Evolutionary conservation across 2,888 invertebrate species (phyloP), one percentile per base, ranked within the genome.

Genomic region (Parnassius apollo): DNA sequence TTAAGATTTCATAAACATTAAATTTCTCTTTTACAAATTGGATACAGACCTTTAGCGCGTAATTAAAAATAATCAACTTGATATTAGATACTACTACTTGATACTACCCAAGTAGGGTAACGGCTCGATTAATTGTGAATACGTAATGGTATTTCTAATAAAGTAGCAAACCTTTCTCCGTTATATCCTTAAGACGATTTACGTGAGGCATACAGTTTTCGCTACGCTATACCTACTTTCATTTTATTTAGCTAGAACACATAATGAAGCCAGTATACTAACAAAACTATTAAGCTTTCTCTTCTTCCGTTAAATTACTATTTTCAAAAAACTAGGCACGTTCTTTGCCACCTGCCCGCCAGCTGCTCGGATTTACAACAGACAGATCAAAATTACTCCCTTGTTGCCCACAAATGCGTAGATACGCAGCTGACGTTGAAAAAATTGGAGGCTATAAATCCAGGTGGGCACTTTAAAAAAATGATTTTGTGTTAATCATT

Each of bases 341-440:
- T 76, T 77, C 82, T 77, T 65, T 52, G 65, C 75, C 90, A 89
- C 88, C 89, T 89, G 90, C 82, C 77, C 66, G 77, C 78, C 89
- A 89, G 88, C 86, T 91, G 90, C 76, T 71, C 73, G 75, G 80
- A 82, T 82, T 81, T 79, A 83, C 77, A 85, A 80, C 80, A 75
- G 82, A 77, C 83, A 76, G 76, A 78, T 78, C 82, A 82, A 83
- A 86, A 87, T 86, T 69, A 80, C 78, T 76, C 83, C 80, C 82
- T 72, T 69, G 76, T 77, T 69, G 75, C 77, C 73, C 67, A 74
- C 71, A 73, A 78, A 76, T 69, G 69, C 74, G 81, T 88, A 88
- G 71, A 76, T 69, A 69, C 74, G 81, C 88, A 88, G 71, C 72
- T 73, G 87, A 83, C 84, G 84, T 80, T 76, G 71, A 70, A 76